Evolutionary conservation across 2,888 invertebrate genomes (phyloP).

Genomic region (Drosophila stalkeri): DNA sequence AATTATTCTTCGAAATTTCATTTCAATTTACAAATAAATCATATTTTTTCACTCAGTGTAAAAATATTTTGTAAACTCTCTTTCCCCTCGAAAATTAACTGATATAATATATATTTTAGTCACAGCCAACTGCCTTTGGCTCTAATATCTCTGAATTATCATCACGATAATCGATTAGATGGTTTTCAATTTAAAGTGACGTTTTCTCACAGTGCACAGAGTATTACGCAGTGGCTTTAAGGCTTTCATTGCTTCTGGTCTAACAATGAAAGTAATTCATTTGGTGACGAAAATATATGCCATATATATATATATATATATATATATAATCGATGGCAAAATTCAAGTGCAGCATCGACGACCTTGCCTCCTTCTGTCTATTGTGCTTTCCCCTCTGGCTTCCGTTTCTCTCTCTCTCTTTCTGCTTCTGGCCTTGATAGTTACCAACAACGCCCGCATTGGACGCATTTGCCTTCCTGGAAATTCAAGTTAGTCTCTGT

Average conservation of each 20-base stretch:
- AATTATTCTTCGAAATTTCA: too few relatives aligned
- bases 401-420: not conserved
- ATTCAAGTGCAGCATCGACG: constrained; percentile 34
- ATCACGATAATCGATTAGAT: not conserved
- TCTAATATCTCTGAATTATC: not conserved
- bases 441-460: constrained; percentile 4
- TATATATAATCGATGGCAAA: constrained; percentile 18
- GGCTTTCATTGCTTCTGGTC: not conserved
- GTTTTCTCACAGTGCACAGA: not conserved
- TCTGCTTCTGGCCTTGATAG: constrained; percentile 42
- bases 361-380: not conserved
- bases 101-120: not conserved
- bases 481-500: constrained; percentile 34
- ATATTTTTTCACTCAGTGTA: too few relatives aligned
- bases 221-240: not conserved
- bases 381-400: not conserved
- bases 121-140: not conserved
- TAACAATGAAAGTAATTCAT: constrained; percentile 38
- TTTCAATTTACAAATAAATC: too few relatives aligned
- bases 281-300: constrained; percentile 44
- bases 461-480: constrained; percentile 27
- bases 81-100: not conserved
- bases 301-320: not conserved
- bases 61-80: too few relatives aligned
- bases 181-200: too few relatives aligned